Evolutionary conservation across 2,113 vertebrate species (phyloP), one percentile per base, ranked within the genome.

Genomic region (Neopipo cinnamomea): DNA sequence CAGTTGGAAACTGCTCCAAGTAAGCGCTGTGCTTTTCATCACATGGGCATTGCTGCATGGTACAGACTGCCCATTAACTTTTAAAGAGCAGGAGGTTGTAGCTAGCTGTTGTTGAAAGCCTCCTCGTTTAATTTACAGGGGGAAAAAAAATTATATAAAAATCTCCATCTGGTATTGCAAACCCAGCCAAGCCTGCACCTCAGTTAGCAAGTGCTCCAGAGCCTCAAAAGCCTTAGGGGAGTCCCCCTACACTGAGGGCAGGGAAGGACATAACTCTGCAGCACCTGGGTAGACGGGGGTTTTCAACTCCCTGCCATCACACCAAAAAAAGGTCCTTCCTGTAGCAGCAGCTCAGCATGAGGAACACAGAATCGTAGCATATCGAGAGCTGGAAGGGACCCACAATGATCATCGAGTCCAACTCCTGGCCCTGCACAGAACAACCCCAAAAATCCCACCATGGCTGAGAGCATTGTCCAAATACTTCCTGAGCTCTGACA

Each of bases 31-130:
- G 82, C 91, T 93, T 76, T 88, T 31, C 82, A 83, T 79, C 67
- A 70, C 85, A 47, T 2, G 0, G 58, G 77, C 23, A 17, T 52
- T 81, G 91, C 94, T 86, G 94, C 79, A 8, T 22, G 68, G 94
- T 73, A 66, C 86, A 74, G 91, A 46, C 85, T 71, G 39, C 39
- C 28, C 95, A 93, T 96, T 95, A 97, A 97, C 80, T 96, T 96
- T 97, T 96, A 93, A 97, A 91, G 89, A 96, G 88, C 80, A 35
- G 56, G 61, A 92, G 92, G 67, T 42, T 76, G 90, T 78, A 93
- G 90, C 65, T 71, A 28, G 90, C 85, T 10, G 31, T 76, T 79
- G 91, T 67, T 93, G 91, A 95, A 95, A 97, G 94, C 95, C 76
- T 95, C 52, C 50, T 86, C 15, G 1, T 44, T 85, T 86, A 70